These are phyloP conservation scores for Drosophila athabasca DNA, from an alignment of 1,140 invertebrate genomes.

Conservation along the genomic window DNA sequence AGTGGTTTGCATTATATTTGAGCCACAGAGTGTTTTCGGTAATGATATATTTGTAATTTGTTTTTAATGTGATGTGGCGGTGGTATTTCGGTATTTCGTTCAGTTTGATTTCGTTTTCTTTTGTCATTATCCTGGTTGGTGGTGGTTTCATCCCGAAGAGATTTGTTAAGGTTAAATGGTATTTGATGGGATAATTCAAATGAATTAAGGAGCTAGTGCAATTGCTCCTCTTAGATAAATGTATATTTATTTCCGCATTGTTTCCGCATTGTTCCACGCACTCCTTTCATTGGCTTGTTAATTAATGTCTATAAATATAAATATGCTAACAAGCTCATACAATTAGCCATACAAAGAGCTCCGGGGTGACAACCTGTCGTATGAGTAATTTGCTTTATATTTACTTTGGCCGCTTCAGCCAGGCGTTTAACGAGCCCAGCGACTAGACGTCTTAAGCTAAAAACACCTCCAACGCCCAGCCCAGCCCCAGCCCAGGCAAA, in stretches of 20 bases:
- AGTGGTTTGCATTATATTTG: slow-evolving; percentile 38
- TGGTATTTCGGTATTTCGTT: neutral
- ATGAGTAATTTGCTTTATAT: slow-evolving; percentile 24
- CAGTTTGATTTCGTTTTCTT: slow-evolving; percentile 14
- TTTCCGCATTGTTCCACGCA: no score
- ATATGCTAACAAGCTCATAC: neutral
- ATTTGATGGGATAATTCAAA: neutral
- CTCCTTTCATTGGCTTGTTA: neutral
- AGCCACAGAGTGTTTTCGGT: slow-evolving; percentile 29
- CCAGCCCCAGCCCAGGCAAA: no score
- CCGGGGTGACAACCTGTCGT: slow-evolving; percentile 4
- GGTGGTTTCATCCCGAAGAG: slow-evolving; percentile 13
- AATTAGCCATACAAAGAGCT: slow-evolving; percentile 13
- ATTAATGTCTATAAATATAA: slow-evolving; percentile 1
- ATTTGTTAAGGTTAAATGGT: slow-evolving; percentile 15
- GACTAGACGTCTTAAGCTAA: slow-evolving; percentile 48
- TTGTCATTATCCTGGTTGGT: slow-evolving; percentile 5
- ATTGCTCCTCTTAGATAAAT: no score
- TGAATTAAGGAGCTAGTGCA: slow-evolving; percentile 1
- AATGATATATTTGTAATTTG: slow-evolving; percentile 55
- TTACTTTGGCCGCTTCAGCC: slow-evolving; percentile 15
- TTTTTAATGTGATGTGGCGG: slow-evolving; percentile 40
- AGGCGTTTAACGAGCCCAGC: slow-evolving; percentile 31
- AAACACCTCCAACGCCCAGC: slow-evolving; percentile 16
- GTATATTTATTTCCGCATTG: no score